Percentiles rank a stretch among this genome's conserved stretches.
Evolutionary conservation across 2,113 vertebrate genomes (phyloP).

Genomic region (Tachysurus vachellii): DNA sequence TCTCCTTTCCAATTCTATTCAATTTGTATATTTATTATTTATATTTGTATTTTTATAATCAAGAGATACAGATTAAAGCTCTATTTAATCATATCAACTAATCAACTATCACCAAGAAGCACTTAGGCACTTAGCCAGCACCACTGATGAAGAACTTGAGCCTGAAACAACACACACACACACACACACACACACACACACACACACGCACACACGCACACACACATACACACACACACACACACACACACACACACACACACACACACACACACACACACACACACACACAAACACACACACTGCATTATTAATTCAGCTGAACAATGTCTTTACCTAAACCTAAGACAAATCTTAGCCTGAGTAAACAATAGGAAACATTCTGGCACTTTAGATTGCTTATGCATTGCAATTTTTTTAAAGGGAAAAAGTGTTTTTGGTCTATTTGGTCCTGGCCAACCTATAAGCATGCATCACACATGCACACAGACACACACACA

Average conservation of each 20-base stretch:
- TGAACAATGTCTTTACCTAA: background rate
- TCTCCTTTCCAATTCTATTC: background rate
- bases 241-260: too few relatives aligned
- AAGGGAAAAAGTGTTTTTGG: too few relatives aligned
- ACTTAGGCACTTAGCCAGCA: background rate
- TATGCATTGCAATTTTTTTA: too few relatives aligned
- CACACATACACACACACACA: too few relatives aligned
- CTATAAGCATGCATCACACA: too few relatives aligned
- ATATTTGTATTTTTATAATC: background rate
- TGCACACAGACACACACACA: too few relatives aligned
- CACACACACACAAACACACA: too few relatives aligned
- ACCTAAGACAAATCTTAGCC: background rate
- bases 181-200: conserved; percentile 2
- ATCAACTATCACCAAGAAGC: background rate
- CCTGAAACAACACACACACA: background rate
- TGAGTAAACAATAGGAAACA: background rate
- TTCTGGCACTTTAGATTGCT: background rate
- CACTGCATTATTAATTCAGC: background rate
- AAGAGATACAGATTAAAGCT: background rate
- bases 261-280: too few relatives aligned
- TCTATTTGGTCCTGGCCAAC: too few relatives aligned
- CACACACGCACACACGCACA: background rate
- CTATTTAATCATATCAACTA: background rate
- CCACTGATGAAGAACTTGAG: background rate
- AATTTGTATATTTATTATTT: background rate